Conservation (phyloP, 2,797 vertebrate genomes). For the Artibeus lituratus region DNA sequence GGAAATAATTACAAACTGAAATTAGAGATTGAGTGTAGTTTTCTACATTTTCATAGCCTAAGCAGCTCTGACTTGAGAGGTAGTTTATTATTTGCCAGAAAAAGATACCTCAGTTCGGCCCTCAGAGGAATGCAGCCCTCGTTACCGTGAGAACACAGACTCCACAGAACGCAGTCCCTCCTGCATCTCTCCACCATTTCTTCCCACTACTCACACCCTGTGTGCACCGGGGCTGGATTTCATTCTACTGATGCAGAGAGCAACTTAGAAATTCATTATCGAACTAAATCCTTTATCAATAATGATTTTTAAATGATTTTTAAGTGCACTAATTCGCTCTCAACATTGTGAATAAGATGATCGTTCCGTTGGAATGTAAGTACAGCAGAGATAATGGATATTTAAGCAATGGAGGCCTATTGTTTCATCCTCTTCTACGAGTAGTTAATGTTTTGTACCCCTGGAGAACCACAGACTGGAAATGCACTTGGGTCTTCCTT, state of each 20-base stretch:
- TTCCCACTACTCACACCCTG: neutral
- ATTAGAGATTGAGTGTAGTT: neutral
- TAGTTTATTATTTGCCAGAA: neutral
- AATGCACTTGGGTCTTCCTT: neutral
- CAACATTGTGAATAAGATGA: conserved; percentile 67
- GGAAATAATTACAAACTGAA: neutral
- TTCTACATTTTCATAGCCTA: neutral
- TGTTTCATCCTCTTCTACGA: conserved; percentile 56
- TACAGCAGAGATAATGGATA: conserved; percentile 68
- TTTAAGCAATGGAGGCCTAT: conserved; percentile 63
- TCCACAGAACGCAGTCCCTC: neutral
- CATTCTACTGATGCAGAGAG: conserved; percentile 29
- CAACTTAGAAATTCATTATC: conserved; percentile 59
- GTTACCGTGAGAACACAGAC: neutral
- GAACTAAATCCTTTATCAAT: conserved; percentile 71
- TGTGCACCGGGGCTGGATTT: neutral
- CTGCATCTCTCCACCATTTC: neutral
- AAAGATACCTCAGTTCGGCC: neutral
- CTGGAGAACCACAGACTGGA: conserved; percentile 29
- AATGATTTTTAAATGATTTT: conserved; percentile 64
- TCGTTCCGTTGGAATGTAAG: conserved; percentile 56
- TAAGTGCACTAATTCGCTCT: conserved; percentile 75
- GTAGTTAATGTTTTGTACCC: neutral
- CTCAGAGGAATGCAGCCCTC: neutral
- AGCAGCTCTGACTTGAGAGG: neutral